Evolutionary conservation across 2,888 invertebrate genomes (phyloP), one percentile per base, ranked within the genome.

Genomic region (Epirrita christyi): DNA sequence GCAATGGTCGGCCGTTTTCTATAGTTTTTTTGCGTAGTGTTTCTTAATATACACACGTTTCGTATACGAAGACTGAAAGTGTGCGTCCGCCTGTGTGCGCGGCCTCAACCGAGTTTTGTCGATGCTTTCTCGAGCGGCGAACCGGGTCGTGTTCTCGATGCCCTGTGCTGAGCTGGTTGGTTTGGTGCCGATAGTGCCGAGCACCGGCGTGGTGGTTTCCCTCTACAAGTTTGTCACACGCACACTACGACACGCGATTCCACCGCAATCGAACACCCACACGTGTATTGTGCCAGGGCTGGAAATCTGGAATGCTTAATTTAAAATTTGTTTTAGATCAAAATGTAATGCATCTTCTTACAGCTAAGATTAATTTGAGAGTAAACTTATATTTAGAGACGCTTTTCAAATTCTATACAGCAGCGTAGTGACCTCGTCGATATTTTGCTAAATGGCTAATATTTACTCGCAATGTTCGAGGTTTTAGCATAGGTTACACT

Each of bases 91-190:
- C 81, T 79, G 80, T 81, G 80, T 81, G 80, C 77, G 76, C 83
- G 92, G 89, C 92, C 92, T 92, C 92, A 91, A 91, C 92, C 92
- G 92, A 86, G 89, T 89, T 92, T 89, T 86, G 88, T 85, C 87
- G 90, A 88, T 92, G 92, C 92, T 92, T 92, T 92, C 92, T 91
- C 92, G 88, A 80, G 85, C 85, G 86, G 80, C 83, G 84, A 91
- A 91, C 86, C 91, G 83, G 91, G 92, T 92, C 92, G 91, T 86
- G 91, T 83, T 86, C 91, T 89, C 90, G 88, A 87, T 90, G 89
- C 79, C 80, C 77, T 74, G 71, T 77, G 81, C 80, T 79, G 83
- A 73, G 80, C 76, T 79, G 77, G 72, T 73, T 73, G 72, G 70
- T 57, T 32, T 40, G 32, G 63, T 56, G 59, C 58, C 52, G 58